Conservation (phyloP, 2,113 vertebrate genomes). For the Pteruthius melanotis region DNA sequence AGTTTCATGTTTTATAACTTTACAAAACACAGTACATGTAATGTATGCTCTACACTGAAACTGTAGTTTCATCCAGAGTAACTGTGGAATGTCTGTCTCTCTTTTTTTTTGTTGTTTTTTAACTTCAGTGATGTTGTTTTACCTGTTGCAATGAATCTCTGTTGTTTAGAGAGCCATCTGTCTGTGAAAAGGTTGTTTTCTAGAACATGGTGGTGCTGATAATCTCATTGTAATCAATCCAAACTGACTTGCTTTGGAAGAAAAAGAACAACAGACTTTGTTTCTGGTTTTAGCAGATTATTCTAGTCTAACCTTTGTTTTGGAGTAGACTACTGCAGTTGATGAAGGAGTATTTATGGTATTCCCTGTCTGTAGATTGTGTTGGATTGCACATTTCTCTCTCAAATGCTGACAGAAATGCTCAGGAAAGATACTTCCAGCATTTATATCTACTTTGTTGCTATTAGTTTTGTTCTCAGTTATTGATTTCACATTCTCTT, state of each 20-base stretch:
- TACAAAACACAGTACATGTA: not conserved
- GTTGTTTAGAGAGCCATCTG: not conserved
- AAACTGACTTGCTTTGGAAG: not conserved
- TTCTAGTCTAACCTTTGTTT: not conserved
- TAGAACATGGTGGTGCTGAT: not conserved
- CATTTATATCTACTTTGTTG: not conserved
- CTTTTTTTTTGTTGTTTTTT: not conserved
- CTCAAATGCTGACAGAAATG: not conserved
- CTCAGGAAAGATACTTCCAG: not conserved
- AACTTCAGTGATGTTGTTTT: not conserved
- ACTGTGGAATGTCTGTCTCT: not conserved
- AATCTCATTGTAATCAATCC: not conserved
- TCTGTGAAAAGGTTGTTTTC: not conserved
- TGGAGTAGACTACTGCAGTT: not conserved
- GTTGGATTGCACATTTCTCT: fast-evolving
- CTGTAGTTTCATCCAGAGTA: not conserved
- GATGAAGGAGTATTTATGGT: not conserved
- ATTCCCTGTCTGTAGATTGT: not conserved
- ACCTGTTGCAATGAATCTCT: not conserved
- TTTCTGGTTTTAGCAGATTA: not conserved
- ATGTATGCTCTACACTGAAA: not conserved
- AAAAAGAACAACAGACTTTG: not conserved
- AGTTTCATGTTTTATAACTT: not conserved
- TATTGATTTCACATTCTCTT: not conserved
- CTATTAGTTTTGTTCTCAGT: not conserved